These are phyloP conservation scores for Arge pagana DNA, from an alignment of 2,888 invertebrate species.

Conservation along the genomic window DNA sequence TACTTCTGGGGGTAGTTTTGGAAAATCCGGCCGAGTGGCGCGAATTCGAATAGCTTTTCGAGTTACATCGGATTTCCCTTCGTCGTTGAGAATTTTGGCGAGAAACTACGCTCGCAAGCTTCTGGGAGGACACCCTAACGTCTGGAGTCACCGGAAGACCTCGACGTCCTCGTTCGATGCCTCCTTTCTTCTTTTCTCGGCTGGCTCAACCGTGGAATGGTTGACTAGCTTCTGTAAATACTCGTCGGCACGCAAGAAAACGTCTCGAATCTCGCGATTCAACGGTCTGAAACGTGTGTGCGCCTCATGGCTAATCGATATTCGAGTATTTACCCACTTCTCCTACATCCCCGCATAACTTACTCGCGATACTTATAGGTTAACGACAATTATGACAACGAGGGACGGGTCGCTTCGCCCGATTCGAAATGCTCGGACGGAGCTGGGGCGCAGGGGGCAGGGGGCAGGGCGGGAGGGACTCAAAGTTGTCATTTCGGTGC, in stretches of 20 bases:
- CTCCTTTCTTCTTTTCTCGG: slow-evolving; percentile 2
- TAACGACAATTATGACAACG: neutral
- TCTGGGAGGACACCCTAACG: too few relatives aligned
- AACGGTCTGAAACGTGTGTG: too few relatives aligned
- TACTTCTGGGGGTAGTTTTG: too few relatives aligned
- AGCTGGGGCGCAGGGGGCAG: slow-evolving; percentile 18
- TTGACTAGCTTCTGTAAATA: slow-evolving; percentile 34
- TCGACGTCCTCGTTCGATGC: too few relatives aligned
- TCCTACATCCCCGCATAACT: neutral
- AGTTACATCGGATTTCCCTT: too few relatives aligned
- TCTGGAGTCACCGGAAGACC: too few relatives aligned
- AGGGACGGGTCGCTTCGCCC: neutral
- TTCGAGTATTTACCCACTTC: slow-evolving; percentile 38
- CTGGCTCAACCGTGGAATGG: slow-evolving; percentile 5
- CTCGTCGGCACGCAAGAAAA: slow-evolving; percentile 42
- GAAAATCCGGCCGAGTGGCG: too few relatives aligned
- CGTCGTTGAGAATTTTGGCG: too few relatives aligned
- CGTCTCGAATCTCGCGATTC: too few relatives aligned
- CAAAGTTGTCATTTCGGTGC: slow-evolving; percentile 6
- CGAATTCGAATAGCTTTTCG: too few relatives aligned
- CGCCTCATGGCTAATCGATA: slow-evolving; percentile 49
- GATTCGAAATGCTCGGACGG: neutral
- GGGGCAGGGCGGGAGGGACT: neutral
- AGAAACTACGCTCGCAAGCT: too few relatives aligned
- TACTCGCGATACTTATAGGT: neutral